phyloP scores from a whole-genome alignment of 1,140 invertebrate species.

The Zaprionus lachaisei region DNA sequence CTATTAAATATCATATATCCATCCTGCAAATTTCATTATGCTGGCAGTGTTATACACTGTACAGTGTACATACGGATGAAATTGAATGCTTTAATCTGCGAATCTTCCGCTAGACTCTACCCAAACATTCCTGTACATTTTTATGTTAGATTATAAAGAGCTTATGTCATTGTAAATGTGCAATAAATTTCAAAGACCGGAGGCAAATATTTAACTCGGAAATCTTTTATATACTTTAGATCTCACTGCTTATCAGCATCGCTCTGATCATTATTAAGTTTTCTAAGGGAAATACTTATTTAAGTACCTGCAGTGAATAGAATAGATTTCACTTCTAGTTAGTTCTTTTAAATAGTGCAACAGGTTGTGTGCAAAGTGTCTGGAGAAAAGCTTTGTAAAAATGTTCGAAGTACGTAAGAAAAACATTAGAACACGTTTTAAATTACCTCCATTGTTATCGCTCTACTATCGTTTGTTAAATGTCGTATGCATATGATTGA shows the following conservation, averaged over 20 bases:
- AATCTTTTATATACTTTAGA: constrained; percentile 17
- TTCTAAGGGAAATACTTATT: neutral
- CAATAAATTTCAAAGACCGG: constrained; percentile 1
- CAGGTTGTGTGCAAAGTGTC: constrained; percentile 2
- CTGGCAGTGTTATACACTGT: too few relatives aligned
- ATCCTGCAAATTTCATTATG: neutral
- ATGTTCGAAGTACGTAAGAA: constrained; percentile 25
- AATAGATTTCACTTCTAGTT: constrained; percentile 19
- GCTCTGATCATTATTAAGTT: constrained; percentile 10
- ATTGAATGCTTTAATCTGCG: neutral
- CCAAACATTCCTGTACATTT: neutral
- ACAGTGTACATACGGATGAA: neutral
- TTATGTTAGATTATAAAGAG: constrained; percentile 14
- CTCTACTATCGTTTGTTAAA: constrained; percentile 5
- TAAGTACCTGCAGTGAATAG: constrained; percentile 15
- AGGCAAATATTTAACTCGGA: constrained; percentile 19
- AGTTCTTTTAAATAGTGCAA: constrained; percentile 27
- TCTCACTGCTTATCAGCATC: constrained; percentile 11
- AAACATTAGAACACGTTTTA: constrained; percentile 18
- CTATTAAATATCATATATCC: neutral
- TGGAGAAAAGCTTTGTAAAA: neutral
- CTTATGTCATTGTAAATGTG: constrained; percentile 5
- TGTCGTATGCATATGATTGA: constrained; percentile 20
- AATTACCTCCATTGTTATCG: constrained; percentile 15
- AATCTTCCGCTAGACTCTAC: neutral